phyloP scores from a whole-genome alignment of 2,888 invertebrate species.

The Chironomus tentans region DNA sequence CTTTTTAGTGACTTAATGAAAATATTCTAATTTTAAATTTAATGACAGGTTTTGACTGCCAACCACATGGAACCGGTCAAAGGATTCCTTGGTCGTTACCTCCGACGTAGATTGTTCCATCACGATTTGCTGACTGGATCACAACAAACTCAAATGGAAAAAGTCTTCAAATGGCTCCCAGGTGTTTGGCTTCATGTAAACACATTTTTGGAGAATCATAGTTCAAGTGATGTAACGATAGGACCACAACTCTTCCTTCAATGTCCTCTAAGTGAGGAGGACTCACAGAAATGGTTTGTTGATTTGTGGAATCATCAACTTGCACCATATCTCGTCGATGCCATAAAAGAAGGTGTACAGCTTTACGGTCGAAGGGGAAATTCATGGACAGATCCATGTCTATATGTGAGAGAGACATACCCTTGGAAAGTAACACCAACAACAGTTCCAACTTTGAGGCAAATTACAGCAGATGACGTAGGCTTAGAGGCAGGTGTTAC shows the following conservation, averaged over 20 bases:
- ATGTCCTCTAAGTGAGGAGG: constrained; percentile 61
- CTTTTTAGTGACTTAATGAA: not conserved
- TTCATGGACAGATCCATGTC: constrained; percentile 88
- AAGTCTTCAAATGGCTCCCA: constrained; percentile 90
- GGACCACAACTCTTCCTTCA: constrained; percentile 66
- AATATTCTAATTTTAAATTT: not conserved
- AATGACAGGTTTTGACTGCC: constrained; percentile 59
- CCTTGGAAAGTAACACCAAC: constrained; percentile 67
- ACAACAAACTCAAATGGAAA: constrained; percentile 68
- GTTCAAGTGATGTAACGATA: constrained; percentile 93
- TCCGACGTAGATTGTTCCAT: constrained; percentile 51
- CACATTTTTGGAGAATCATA: constrained; percentile 90
- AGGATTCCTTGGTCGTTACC: constrained; percentile 80
- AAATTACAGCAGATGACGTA: constrained; percentile 86
- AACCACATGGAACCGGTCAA: constrained; percentile 98
- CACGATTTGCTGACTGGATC: constrained; percentile 71
- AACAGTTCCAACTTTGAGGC: constrained; percentile 48
- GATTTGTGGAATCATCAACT: constrained; percentile 98
- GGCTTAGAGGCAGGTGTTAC: constrained; percentile 68
- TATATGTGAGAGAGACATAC: constrained; percentile 84
- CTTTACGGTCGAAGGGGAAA: constrained; percentile 73
- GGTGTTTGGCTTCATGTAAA: constrained; percentile 92
- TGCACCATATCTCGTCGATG: constrained; percentile 90
- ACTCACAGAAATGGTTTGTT: constrained; percentile 89
- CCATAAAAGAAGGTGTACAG: constrained; percentile 88